Evolutionary conservation across 2,888 invertebrate species (phyloP), one percentile per base, ranked within the genome.

Genomic region (Dryobotodes eremita): DNA sequence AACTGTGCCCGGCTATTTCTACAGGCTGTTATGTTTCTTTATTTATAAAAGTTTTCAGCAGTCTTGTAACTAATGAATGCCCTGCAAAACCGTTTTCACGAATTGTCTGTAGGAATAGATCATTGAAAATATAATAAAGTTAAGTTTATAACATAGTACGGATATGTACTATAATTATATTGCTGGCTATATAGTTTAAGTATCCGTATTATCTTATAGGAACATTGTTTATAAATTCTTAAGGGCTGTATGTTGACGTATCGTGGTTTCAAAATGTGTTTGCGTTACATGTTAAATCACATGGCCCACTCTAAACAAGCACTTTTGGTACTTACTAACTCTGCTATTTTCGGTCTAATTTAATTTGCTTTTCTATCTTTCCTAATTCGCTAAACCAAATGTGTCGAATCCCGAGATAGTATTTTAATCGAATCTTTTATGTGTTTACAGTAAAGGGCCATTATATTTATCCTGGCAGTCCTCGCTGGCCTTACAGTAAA

Each of bases 391-490:
- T 23, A 36, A 26, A 48, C 20, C 23, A 17, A 55, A 42, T n/a
- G 7, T 46, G 4, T n/a, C 7, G 11, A 55, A 73, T 23, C 11
- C 7, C 7, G 64, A 48, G 8, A 62, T 26, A 48, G 10, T 31
- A 10, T 36, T 74, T 55, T 53, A 15, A 66, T 57, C 15, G 0
- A 10, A n/a, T 5, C 5, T 15, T 46, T 64, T 57, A 36, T 76
- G 3, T 77, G 10, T 57, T 86, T 84, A 23, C 84, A 86, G 86
- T 84, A 13, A 78, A 46, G 11, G 61, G 66, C 20, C 84, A 73
- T 59, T 77, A 75, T 62, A 13, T 53, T 1, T 78, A 79, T 64
- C 71, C 75, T n/a, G 75, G 31, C 7, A 64, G 57, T 70, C 62
- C 75, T 31, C 77, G 82, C 15, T 79, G 72, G 77, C 77, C 77